Conservation (phyloP, 2,113 vertebrate genomes). For the Gopherus evgoodei region DNA sequence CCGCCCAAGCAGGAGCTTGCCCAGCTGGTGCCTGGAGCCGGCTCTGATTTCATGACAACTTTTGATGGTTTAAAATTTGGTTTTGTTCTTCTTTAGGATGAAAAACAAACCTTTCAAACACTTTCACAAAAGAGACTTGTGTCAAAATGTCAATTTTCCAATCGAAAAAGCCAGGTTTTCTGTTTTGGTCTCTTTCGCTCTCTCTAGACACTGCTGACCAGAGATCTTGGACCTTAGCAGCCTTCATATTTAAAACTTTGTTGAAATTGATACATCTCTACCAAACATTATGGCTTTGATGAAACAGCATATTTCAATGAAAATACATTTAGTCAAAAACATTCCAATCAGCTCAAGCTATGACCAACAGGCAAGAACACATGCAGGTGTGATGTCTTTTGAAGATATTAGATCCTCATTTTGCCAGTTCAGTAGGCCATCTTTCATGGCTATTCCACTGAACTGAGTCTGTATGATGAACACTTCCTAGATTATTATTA, state of each 20-base stretch:
- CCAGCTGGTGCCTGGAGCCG: too few species aligned
- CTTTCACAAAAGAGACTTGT: not conserved
- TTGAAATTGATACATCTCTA: not conserved
- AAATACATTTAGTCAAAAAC: not conserved
- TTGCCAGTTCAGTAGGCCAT: not conserved
- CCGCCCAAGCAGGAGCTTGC: too few species aligned
- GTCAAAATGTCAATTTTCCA: not conserved
- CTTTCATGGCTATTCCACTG: not conserved
- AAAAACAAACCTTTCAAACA: not conserved
- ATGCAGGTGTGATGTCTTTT: not conserved
- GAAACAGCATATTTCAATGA: not conserved
- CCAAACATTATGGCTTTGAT: not conserved
- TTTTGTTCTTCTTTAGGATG: not conserved
- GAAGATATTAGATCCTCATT: not conserved
- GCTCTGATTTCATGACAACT: not conserved
- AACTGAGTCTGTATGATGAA: not conserved
- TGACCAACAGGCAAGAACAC: not conserved
- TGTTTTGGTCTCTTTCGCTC: not conserved
- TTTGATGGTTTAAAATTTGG: not conserved
- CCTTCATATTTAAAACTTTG: not conserved
- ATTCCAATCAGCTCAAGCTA: not conserved
- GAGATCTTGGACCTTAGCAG: not conserved
- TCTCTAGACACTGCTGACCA: not conserved
- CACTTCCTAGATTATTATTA: not conserved
- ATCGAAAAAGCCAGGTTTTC: not conserved